phyloP scores from a whole-genome alignment of 2,888 invertebrate species.

The Seladonia tumulorum region DNA sequence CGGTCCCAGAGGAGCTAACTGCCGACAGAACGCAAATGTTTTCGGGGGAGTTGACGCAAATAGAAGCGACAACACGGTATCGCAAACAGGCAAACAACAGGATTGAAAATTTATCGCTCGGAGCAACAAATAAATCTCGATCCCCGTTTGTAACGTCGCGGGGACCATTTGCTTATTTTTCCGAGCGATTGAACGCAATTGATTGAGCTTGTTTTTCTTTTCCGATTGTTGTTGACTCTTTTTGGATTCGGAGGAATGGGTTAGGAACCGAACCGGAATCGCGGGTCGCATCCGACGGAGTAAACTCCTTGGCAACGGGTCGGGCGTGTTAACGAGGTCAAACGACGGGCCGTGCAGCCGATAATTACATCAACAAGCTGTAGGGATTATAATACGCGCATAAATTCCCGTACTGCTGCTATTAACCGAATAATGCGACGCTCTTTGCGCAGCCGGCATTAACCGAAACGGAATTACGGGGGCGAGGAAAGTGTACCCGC shows the following conservation, averaged over 20 bases:
- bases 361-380: slow-evolving; percentile 61
- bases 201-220: not conserved
- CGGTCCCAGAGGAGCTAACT: not conserved
- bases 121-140: not conserved
- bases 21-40: not conserved
- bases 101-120: not conserved
- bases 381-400: slow-evolving; percentile 59
- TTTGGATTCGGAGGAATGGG: not conserved
- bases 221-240: not conserved
- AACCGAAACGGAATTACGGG: slow-evolving; percentile 48
- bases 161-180: not conserved
- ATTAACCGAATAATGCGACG: slow-evolving; percentile 56
- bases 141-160: not conserved
- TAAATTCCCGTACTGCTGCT: slow-evolving; percentile 51
- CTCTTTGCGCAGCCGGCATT: slow-evolving; percentile 46
- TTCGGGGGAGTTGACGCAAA: not conserved
- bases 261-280: not conserved
- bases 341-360: slow-evolving; percentile 39
- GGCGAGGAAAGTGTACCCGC: slow-evolving; percentile 47
- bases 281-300: not conserved
- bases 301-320: slow-evolving; percentile 31
- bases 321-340: slow-evolving; percentile 46
- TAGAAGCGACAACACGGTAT: not conserved
- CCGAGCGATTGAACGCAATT: not conserved
- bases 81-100: not conserved